Base-by-base conservation (phyloP, 2,113 vertebrate genomes). In the Gnathonemus echidnorhynchus region DNA sequence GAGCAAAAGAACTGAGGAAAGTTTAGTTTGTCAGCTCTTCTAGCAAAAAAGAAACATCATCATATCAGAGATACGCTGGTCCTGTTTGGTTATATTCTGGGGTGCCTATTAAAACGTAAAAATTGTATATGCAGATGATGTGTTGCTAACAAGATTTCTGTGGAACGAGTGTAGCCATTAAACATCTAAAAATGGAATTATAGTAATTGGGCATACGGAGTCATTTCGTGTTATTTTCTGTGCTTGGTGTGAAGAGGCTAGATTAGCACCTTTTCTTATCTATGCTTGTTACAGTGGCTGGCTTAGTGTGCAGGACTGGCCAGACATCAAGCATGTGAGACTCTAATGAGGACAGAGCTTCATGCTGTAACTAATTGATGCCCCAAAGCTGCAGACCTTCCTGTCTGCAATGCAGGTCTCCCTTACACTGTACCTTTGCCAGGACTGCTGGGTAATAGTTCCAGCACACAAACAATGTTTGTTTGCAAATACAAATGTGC, bases 351-450 rank as follows among this genome's bases (percentile, higher is more conserved):
- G 86, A n/a, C 87, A 70, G 52, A 27, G 46, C 90, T 88, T 13
- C 3, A 56, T 46, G 86, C 88, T 88, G 88, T 84, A 74, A 48
- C 88, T 90, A 90, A 91, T 90, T 89, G 90, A 89, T 88, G 88
- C 88, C 88, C 88, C 9, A 42, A 53, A 35, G 83, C 52, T 31
- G 11, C 66, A 53, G 35, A 88, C 49, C 27, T n/a, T 85, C 35
- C 90, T 84, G 46, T 84, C 17, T 39, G 80, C 58, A 74, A 8
- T 39, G 24, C 35, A 53, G 39, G 24, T 84, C 46, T 86, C 52
- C 87, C 19, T 52, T 17, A 11, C 58, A 53, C 39, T 27, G 39
- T 17, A 58, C 46, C 48, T 80, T 27, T 77, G 62, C 84, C 49
- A 87, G 85, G 42, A 45, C 50, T 42, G 52, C 53, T 74, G 50